Percentiles rank a stretch among this genome's conserved stretches.
phyloP scores from a whole-genome alignment of 1,140 invertebrate genomes.

The Diorhabda carinulata region DNA sequence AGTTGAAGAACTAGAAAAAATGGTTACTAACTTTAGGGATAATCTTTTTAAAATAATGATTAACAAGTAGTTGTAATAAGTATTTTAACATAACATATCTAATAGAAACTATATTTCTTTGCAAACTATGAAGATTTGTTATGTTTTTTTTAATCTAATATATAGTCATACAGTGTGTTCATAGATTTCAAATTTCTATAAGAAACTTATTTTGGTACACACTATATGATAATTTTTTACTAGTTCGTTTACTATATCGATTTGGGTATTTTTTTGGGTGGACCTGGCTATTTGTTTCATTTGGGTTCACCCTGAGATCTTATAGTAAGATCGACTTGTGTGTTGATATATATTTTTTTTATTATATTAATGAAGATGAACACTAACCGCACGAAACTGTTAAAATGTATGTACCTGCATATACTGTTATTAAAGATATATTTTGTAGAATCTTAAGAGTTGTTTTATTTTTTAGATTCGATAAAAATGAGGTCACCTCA shows the following conservation, averaged over 20 bases:
- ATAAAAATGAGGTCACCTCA: no score
- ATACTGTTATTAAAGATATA: neutral
- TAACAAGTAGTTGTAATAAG: conserved; percentile 20
- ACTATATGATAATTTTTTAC: neutral
- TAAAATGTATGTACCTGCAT: conserved; percentile 12
- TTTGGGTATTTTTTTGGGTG: neutral
- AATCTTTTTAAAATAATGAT: conserved; percentile 45
- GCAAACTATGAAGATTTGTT: no score
- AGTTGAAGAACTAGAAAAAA: conserved; percentile 44
- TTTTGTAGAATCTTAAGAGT: no score
- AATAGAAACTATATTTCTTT: no score
- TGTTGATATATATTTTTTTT: neutral
- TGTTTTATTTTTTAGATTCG: no score
- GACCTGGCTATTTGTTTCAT: conserved; percentile 8
- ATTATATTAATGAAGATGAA: conserved; percentile 1
- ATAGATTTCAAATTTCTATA: no score
- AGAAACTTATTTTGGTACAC: no score
- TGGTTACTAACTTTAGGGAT: conserved; percentile 40
- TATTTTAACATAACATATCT: no score
- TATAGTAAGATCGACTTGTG: conserved; percentile 15
- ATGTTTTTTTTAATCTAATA: no score
- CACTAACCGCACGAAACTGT: neutral
- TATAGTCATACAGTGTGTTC: no score
- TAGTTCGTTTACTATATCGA: neutral
- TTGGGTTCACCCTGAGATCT: conserved; percentile 6